Base-by-base conservation (phyloP, 2,888 invertebrate species). In the Theristus sp. region DNA sequence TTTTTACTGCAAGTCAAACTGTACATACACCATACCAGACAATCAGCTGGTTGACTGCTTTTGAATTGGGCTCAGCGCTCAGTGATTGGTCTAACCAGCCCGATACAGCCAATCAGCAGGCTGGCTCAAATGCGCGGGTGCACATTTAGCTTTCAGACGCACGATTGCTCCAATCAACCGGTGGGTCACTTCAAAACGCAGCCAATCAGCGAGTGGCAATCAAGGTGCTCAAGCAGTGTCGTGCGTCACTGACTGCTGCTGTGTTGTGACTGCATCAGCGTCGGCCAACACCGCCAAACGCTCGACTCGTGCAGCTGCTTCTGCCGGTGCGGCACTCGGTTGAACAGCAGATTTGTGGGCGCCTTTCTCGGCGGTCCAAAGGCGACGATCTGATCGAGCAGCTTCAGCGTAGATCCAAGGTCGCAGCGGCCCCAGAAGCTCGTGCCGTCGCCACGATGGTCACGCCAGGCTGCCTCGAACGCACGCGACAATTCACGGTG, bases 331-430 rank as follows among this genome's bases (percentile, higher is more conserved):
- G 77, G 69, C 0, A 86, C 83, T 64, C 83, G 80, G 75, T 94
- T 94, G 2, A 98, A 75, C 55, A 98, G 78, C 63, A 96, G 76
- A 78, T 96, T 98, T 1, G 88, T 83, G 57, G 90, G 89, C 71
- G 86, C 86, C 72, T 85, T 84, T 65, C 85, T 82, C 1, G 91
- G 90, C 2, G 91, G 90, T 0, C 96, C 93, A 65, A 94, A 84
- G 2, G 87, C 84, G 93, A 93, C 94, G 66, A 98, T 76, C 82
- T 75, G 65, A 61, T 75, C 69, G 26, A 59, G 30, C 2, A 30
- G 29, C n/a, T 13, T 2, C 25, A 54, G 49, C 49, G 49, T 49
- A 3, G 38, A 38, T 6, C 17, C 10, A 6, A 38, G 17, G 17
- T 38, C 38, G 6, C 10, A 38, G 2, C 38, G 24, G 55, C 55